phyloP scores from a whole-genome alignment of 2,113 vertebrate species.

The Zapus hudsonius region DNA sequence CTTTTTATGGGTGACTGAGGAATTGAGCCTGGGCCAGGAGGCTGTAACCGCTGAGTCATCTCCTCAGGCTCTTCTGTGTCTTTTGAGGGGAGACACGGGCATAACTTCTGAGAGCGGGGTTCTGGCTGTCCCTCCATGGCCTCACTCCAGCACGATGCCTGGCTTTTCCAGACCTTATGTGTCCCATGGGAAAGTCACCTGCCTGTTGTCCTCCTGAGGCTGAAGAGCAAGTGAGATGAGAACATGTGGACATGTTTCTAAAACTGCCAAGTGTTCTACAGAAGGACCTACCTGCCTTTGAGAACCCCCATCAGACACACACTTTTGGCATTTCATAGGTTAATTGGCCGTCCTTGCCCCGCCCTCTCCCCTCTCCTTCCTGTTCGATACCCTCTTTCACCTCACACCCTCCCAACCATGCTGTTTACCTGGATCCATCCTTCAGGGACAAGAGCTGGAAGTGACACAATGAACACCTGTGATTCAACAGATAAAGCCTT shows the following conservation, averaged over 20 bases:
- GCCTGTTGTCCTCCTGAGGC: neutral
- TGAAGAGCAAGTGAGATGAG: neutral
- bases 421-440: slow-evolving; percentile 52
- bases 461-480: slow-evolving; percentile 4
- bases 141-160: neutral
- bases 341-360: neutral
- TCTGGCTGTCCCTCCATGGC: neutral
- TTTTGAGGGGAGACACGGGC: neutral
- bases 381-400: neutral
- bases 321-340: neutral
- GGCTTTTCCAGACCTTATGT: neutral
- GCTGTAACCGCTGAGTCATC: no score
- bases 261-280: neutral
- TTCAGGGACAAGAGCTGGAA: neutral
- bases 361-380: neutral
- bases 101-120: neutral
- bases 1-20: no score
- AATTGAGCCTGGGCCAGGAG: no score
- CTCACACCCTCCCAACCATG: neutral
- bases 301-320: neutral
- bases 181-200: neutral
- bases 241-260: neutral
- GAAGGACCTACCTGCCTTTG: neutral
- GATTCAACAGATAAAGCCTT: neutral
- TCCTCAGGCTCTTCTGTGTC: neutral